Evolutionary conservation across 2,888 invertebrate genomes (phyloP).

Genomic region (Dilophus febrilis): DNA sequence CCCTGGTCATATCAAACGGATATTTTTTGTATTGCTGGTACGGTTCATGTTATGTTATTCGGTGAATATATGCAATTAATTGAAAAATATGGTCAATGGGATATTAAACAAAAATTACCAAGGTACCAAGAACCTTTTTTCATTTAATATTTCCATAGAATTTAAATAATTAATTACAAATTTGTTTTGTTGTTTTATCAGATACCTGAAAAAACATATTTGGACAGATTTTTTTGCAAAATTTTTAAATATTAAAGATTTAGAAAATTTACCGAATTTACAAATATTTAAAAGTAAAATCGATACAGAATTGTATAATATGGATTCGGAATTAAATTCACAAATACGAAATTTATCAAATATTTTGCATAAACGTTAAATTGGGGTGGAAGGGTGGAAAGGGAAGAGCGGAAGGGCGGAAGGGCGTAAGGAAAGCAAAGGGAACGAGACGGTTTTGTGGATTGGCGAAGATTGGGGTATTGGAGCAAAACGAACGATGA

Average conservation of each 20-base stretch:
- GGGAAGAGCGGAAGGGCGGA: no score
- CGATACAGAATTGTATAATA: slow-evolving; percentile 25
- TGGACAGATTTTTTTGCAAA: slow-evolving; percentile 73
- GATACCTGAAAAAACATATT: slow-evolving; percentile 52
- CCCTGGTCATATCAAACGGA: slow-evolving; percentile 95
- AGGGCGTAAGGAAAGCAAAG: no score
- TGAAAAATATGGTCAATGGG: slow-evolving; percentile 46
- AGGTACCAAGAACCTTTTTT: slow-evolving; percentile 33
- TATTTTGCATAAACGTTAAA: slow-evolving; percentile 25
- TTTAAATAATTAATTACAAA: not conserved
- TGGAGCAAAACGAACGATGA: no score
- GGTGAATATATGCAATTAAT: slow-evolving; percentile 78
- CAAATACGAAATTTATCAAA: slow-evolving; percentile 29
- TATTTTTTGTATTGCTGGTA: slow-evolving; percentile 77
- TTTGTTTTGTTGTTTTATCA: slow-evolving; percentile 21
- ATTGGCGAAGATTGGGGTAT: no score
- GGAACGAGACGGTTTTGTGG: no score
- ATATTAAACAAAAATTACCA: slow-evolving; percentile 51
- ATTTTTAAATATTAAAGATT: slow-evolving; percentile 66
- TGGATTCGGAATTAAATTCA: slow-evolving; percentile 29
- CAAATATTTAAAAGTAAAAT: slow-evolving; percentile 23
- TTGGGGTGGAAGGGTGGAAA: no score
- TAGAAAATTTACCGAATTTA: slow-evolving; percentile 55
- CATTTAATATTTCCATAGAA: not conserved
- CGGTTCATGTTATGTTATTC: slow-evolving; percentile 73